Base-by-base conservation (phyloP, 2,113 vertebrate genomes). In the Leptocoma aspasia region DNA sequence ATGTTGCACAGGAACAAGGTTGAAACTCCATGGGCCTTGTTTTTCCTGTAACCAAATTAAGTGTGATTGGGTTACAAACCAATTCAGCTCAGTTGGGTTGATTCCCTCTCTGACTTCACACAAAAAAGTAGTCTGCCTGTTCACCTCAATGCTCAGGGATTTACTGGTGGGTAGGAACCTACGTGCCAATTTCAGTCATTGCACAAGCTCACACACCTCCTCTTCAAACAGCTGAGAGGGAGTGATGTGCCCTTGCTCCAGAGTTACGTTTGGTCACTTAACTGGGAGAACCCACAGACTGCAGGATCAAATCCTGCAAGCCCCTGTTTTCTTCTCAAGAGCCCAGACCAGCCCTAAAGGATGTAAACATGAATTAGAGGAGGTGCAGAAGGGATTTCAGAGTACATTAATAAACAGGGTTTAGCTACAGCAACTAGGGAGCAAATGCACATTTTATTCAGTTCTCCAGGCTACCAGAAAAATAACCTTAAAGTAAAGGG, bases 41-140 rank as follows among this genome's bases (percentile, higher is more conserved):
- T 91, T 94, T 94, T 87, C 93, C 56, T 90, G 49, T 96, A 97
- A 94, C 69, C 27, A 28, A 92, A 96, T 94, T 95, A 96, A 94
- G 80, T 5, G 0, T 91, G 93, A 91, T 92, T 94, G 70, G 72
- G 80, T 97, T 92, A 90, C 92, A 94, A 96, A 96, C 60, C 92
- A 84, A 84, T 94, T 86, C 90, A 82, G 56, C 70, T 79, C 82
- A 61, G 45, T 79, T 75, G 86, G 72, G 72, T 70, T 95, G 76
- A 81, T 64, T 86, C 69, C 77, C 44, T 53, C 72, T 75, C 90
- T 84, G 82, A 85, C 89, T 94, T 84, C 68, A 79, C 9, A 6
- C 61, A 86, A 49, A 63, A 63, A 86, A 89, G 65, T 52, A 86
- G 78, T 57, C 63, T 72, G 61, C 75, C n/a, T 28, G 61, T 81